Percentiles rank a stretch among this genome's conserved stretches.
Evolutionary conservation across 2,888 invertebrate species (phyloP).

Genomic region (Apodemia zela): DNA sequence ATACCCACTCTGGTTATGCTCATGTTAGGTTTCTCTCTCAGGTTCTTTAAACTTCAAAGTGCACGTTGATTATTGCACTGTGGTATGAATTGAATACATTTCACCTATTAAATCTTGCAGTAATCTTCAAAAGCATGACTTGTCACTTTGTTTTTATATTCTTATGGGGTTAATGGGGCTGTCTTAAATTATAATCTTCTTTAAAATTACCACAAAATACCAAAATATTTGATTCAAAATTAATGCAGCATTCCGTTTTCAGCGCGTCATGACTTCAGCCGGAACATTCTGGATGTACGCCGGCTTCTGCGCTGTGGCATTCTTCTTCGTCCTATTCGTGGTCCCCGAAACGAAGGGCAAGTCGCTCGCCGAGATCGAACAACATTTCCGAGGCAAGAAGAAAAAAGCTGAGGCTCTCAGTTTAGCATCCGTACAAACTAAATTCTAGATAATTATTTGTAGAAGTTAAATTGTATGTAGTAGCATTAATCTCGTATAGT

Average conservation of each 20-base stretch:
- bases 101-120: too few relatives aligned
- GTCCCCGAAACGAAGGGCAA: constrained; percentile 87
- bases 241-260: constrained; percentile 25
- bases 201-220: too few relatives aligned
- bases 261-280: constrained; percentile 69
- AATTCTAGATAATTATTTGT: constrained; percentile 27
- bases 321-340: constrained; percentile 72
- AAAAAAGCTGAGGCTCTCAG: constrained; percentile 38
- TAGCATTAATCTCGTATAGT: background rate
- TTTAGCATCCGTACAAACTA: constrained; percentile 42
- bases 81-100: too few relatives aligned
- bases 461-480: background rate
- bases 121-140: too few relatives aligned
- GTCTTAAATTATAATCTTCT: too few relatives aligned
- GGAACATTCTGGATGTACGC: constrained; percentile 81
- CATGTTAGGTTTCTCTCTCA: too few relatives aligned
- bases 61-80: too few relatives aligned
- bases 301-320: constrained; percentile 68
- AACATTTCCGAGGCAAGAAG: constrained; percentile 63
- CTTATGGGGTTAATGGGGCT: too few relatives aligned
- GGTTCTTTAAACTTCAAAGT: too few relatives aligned
- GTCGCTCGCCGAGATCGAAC: constrained; percentile 83
- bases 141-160: too few relatives aligned
- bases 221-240: too few relatives aligned
- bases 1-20: too few relatives aligned